Conservation (phyloP, 2,888 invertebrate genomes). For the Aelia acuminata region DNA sequence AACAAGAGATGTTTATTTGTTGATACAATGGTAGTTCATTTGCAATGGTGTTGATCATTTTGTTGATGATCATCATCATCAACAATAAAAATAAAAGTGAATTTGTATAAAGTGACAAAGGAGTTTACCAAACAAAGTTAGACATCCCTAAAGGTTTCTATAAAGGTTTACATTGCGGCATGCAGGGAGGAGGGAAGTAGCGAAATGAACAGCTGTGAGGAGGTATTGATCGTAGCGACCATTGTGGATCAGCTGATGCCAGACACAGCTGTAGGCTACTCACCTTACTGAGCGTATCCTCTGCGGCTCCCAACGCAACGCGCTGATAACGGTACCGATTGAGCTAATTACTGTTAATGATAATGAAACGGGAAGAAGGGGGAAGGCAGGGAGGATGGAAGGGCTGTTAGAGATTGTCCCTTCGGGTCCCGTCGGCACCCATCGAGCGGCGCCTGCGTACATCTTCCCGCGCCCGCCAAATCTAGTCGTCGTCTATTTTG, state of each 20-base stretch:
- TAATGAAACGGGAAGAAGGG: conserved; percentile 53
- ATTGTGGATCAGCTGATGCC: conserved; percentile 28
- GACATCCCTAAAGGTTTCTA: background rate
- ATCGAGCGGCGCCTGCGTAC: conserved; percentile 19
- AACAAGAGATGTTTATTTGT: background rate
- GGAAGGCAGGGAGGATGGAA: conserved; percentile 51
- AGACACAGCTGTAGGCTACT: conserved; percentile 20
- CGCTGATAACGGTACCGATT: background rate
- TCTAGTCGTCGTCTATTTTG: background rate
- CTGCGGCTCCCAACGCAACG: background rate
- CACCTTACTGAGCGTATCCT: conserved; percentile 43
- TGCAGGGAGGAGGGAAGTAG: background rate
- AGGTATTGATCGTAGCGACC: conserved; percentile 24
- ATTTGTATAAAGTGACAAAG: background rate
- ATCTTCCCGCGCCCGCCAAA: conserved; percentile 45
- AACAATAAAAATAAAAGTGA: background rate
- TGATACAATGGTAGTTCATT: background rate
- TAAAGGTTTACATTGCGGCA: background rate
- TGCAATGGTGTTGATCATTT: too few relatives aligned
- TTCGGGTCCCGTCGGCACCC: conserved; percentile 32
- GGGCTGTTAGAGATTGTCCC: conserved; percentile 8
- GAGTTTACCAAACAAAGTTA: background rate
- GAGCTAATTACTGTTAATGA: conserved; percentile 36
- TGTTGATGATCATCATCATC: background rate
- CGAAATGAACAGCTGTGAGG: conserved; percentile 22